Percentiles rank a stretch among this genome's conserved stretches.
phyloP scores from a whole-genome alignment of 2,797 vertebrate species.

The Craterocephalus amniculus region DNA sequence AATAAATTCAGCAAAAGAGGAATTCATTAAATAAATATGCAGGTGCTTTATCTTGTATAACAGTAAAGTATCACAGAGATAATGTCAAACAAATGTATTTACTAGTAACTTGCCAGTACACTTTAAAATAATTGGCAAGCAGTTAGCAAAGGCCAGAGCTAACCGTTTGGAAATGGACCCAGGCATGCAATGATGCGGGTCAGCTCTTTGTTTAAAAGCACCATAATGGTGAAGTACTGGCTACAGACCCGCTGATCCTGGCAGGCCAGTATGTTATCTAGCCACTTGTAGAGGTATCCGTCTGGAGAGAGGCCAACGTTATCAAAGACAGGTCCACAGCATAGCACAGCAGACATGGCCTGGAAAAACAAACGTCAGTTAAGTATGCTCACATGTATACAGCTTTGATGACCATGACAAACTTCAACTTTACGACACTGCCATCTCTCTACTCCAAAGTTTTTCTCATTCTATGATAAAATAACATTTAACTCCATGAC shows the following conservation, averaged over 20 bases:
- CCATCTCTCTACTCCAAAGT: not conserved
- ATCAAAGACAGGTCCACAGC: conserved; percentile 97
- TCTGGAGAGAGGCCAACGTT: conserved; percentile 97
- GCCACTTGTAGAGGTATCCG: conserved; percentile 98
- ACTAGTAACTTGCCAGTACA: conserved; percentile 29
- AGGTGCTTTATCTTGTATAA: conserved; percentile 26
- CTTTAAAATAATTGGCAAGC: conserved; percentile 31
- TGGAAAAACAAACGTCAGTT: conserved; percentile 64
- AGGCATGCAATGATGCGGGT: conserved; percentile 47
- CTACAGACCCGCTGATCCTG: conserved; percentile 92
- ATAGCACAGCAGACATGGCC: conserved; percentile 98
- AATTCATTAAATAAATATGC: conserved; percentile 35
- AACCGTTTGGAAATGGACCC: conserved; percentile 35
- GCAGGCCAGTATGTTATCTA: conserved; percentile 97
- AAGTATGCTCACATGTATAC: conserved; percentile 33
- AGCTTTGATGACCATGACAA: conserved; percentile 15
- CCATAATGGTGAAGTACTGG: conserved; percentile 44
- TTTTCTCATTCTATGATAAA: not conserved
- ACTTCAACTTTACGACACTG: not conserved
- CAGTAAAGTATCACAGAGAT: conserved; percentile 27
- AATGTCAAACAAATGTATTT: conserved; percentile 34
- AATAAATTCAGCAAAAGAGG: conserved; percentile 9
- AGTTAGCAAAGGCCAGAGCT: conserved; percentile 29
- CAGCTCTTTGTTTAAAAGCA: conserved; percentile 63
- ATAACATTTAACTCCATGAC: not conserved